Percentiles rank a stretch among this genome's conserved stretches.
Conservation (phyloP, 1,140 invertebrate species). For the Manduca sexta region DNA sequence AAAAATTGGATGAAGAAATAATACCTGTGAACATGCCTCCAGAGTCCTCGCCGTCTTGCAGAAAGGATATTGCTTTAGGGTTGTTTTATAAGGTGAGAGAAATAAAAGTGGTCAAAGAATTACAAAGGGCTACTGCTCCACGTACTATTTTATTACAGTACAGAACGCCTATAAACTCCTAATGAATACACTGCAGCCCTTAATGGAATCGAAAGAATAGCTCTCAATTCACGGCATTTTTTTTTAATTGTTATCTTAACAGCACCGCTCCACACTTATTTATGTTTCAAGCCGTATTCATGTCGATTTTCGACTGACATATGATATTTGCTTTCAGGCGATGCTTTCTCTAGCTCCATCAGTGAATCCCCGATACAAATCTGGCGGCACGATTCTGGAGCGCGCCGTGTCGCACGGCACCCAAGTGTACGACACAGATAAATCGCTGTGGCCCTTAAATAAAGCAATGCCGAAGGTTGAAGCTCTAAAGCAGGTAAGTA, state of each 20-base stretch:
- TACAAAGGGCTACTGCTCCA: too few relatives aligned
- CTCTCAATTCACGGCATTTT: too few relatives aligned
- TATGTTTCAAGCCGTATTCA: too few relatives aligned
- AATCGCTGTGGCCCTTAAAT: conserved; percentile 83
- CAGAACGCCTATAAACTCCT: too few relatives aligned
- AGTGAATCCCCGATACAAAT: conserved; percentile 62
- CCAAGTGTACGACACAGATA: conserved; percentile 83
- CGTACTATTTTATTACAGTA: too few relatives aligned
- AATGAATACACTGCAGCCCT: too few relatives aligned
- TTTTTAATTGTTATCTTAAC: too few relatives aligned
- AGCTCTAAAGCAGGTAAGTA: conserved; percentile 70
- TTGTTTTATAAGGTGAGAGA: conserved; percentile 81
- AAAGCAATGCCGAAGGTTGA: conserved; percentile 86
- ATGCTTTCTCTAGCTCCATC: conserved; percentile 67
- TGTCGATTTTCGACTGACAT: too few relatives aligned
- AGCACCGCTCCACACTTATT: too few relatives aligned
- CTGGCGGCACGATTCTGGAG: conserved; percentile 71
- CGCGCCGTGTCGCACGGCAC: conserved; percentile 80
- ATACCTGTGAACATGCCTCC: conserved; percentile 76
- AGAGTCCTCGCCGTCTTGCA: conserved; percentile 79
- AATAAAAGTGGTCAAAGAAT: too few relatives aligned
- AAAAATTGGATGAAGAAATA: conserved; percentile 76
- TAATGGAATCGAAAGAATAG: too few relatives aligned
- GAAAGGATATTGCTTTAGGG: conserved; percentile 75
- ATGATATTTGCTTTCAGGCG: conserved; percentile 51